phyloP scores from a whole-genome alignment of 2,888 invertebrate genomes.

The Cataglyphis altisquamis region DNA sequence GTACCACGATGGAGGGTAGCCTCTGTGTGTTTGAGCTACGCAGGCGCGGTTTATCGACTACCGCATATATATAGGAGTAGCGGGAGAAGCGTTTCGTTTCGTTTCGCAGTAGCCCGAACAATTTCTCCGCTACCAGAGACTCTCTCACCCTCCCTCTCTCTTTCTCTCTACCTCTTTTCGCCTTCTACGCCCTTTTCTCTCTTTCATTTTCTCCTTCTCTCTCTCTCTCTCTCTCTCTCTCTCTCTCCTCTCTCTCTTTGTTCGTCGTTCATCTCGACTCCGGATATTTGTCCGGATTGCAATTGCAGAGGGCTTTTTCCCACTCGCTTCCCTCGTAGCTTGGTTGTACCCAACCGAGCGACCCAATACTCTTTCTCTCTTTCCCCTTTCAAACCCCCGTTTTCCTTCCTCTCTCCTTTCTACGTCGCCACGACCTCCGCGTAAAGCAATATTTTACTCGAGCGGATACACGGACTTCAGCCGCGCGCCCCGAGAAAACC shows the following conservation, averaged over 20 bases:
- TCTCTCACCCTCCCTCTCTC: slow-evolving; percentile 17
- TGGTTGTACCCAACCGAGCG: slow-evolving; percentile 46
- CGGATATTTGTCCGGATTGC: slow-evolving; percentile 82
- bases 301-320: slow-evolving; percentile 78
- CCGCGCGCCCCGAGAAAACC: slow-evolving; percentile 48
- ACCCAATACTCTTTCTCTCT: slow-evolving; percentile 23
- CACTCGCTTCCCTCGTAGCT: slow-evolving; percentile 63
- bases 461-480: slow-evolving; percentile 56
- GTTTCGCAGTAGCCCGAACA: slow-evolving; percentile 80
- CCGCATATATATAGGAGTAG: slow-evolving; percentile 74
- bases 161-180: neutral
- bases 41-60: slow-evolving; percentile 84
- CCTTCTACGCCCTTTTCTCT: slow-evolving; percentile 40
- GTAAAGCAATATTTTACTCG: slow-evolving; percentile 73
- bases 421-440: slow-evolving; percentile 56
- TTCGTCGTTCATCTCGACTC: slow-evolving; percentile 77
- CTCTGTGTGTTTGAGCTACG: slow-evolving; percentile 76
- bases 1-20: slow-evolving; percentile 51
- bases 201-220: neutral
- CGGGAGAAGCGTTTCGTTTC: slow-evolving; percentile 78
- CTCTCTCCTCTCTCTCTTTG: slow-evolving; percentile 51
- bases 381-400: slow-evolving; percentile 32
- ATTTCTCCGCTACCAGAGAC: slow-evolving; percentile 75
- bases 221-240: slow-evolving; percentile 8
- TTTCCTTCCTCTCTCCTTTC: slow-evolving; percentile 43